These are phyloP conservation scores for Brachionus rubens DNA, from an alignment of 1,140 invertebrate genomes.

Conservation along the genomic window DNA sequence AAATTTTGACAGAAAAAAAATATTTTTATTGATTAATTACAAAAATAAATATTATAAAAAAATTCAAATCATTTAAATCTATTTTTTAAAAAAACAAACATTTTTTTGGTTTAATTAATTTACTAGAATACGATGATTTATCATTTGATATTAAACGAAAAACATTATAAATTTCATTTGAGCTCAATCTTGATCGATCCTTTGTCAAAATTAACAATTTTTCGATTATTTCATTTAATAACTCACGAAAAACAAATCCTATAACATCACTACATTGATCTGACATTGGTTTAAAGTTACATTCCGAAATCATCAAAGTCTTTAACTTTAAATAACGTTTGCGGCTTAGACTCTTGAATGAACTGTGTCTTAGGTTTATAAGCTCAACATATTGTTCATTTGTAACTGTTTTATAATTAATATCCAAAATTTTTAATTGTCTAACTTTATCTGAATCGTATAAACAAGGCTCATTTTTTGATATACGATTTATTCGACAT, in stretches of 20 bases:
- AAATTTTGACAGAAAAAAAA: too few relatives aligned
- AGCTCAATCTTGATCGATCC: too few relatives aligned
- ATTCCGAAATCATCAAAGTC: neutral
- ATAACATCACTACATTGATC: conserved; percentile 20
- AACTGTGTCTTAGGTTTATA: conserved; percentile 7
- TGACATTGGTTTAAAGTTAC: neutral
- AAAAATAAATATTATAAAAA: too few relatives aligned
- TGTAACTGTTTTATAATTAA: neutral
- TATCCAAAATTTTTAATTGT: conserved; percentile 21
- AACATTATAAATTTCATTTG: neutral
- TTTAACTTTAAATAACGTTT: conserved; percentile 16
- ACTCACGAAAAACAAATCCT: conserved; percentile 27
- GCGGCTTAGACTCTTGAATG: conserved; percentile 14
- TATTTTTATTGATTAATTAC: too few relatives aligned
- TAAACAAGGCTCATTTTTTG: neutral
- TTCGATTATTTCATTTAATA: conserved; percentile 20
- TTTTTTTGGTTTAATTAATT: too few relatives aligned
- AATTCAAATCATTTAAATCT: too few relatives aligned
- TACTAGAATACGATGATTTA: too few relatives aligned
- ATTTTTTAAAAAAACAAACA: too few relatives aligned
- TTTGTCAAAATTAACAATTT: neutral
- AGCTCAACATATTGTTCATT: conserved; percentile 39
- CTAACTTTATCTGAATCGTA: neutral
- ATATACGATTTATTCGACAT: neutral
- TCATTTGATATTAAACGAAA: neutral